Evolutionary conservation across 2,888 invertebrate genomes (phyloP).

Genomic region (Podabrus alpinus): DNA sequence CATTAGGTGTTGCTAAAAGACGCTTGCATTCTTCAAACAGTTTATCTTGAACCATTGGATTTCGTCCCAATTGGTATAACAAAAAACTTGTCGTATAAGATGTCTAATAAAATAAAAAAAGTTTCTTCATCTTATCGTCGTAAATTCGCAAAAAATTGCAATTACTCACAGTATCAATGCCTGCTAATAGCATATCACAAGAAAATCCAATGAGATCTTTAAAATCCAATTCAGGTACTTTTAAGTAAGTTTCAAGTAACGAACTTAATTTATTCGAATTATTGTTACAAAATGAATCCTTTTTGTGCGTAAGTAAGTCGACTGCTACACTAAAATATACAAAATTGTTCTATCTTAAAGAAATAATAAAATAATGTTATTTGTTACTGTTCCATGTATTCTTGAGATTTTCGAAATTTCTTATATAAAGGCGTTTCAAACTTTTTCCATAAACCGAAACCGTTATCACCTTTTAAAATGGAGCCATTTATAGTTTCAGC

Average conservation of each 20-base stretch:
- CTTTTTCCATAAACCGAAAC: constrained; percentile 70
- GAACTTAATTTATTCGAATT: constrained; percentile 38
- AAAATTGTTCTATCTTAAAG: background rate
- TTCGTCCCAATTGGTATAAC: constrained; percentile 77
- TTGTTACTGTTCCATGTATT: constrained; percentile 69
- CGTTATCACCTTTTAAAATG: constrained; percentile 71
- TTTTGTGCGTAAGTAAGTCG: constrained; percentile 65
- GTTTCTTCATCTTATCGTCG: background rate
- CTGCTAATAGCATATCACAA: constrained; percentile 82
- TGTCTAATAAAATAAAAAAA: constrained; percentile 61
- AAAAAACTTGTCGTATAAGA: constrained; percentile 77
- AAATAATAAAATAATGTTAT: background rate
- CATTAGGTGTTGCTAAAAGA: constrained; percentile 60
- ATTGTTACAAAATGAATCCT: constrained; percentile 58
- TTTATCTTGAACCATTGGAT: constrained; percentile 69
- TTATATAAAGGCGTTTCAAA: constrained; percentile 75
- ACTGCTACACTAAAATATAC: constrained; percentile 63
- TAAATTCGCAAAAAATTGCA: too few species aligned
- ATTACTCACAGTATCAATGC: constrained; percentile 79
- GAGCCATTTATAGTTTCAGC: constrained; percentile 75
- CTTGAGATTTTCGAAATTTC: constrained; percentile 69
- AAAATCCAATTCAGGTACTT: constrained; percentile 69
- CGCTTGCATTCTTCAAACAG: constrained; percentile 66
- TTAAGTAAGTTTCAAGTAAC: constrained; percentile 70
- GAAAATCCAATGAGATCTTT: constrained; percentile 84